Percentiles rank a stretch among this genome's conserved stretches.
Conservation (phyloP, 2,888 invertebrate species). For the Cheilosia soror region DNA sequence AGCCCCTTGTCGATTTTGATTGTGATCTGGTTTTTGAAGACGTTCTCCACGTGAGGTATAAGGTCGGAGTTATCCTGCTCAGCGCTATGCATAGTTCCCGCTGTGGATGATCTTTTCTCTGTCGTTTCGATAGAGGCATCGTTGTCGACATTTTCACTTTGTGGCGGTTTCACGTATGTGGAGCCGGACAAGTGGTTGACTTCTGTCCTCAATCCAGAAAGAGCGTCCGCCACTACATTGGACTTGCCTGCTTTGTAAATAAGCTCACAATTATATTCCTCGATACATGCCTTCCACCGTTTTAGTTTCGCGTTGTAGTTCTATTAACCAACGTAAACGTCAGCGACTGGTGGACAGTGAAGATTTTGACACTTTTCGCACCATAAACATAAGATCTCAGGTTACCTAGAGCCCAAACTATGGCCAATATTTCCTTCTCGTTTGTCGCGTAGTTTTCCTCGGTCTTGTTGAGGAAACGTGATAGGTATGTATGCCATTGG, state of each 20-base stretch:
- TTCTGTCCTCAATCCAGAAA: background rate
- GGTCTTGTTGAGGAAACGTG: background rate
- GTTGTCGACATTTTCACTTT: background rate
- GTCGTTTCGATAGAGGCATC: background rate
- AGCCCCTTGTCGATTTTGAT: background rate
- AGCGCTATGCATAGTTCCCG: background rate
- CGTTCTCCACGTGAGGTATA: background rate
- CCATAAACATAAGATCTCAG: conserved; percentile 4
- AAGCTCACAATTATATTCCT: background rate
- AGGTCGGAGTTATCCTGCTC: background rate
- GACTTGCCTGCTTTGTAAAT: background rate
- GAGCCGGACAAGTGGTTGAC: conserved; percentile 9
- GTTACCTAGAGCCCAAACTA: conserved; percentile 24
- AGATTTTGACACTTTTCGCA: background rate
- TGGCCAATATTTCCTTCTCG: conserved; percentile 29
- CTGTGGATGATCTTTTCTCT: background rate
- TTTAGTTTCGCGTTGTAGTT: conserved; percentile 37
- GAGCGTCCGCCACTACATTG: background rate
- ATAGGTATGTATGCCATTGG: background rate
- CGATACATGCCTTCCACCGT: conserved; percentile 11
- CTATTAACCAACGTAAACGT: conserved; percentile 25
- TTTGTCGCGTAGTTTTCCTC: no score
- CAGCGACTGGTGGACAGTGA: conserved; percentile 20
- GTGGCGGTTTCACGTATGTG: background rate
- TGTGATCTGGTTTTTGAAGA: background rate